Conservation (phyloP, 2,797 vertebrate genomes). For the Masticophis lateralis region DNA sequence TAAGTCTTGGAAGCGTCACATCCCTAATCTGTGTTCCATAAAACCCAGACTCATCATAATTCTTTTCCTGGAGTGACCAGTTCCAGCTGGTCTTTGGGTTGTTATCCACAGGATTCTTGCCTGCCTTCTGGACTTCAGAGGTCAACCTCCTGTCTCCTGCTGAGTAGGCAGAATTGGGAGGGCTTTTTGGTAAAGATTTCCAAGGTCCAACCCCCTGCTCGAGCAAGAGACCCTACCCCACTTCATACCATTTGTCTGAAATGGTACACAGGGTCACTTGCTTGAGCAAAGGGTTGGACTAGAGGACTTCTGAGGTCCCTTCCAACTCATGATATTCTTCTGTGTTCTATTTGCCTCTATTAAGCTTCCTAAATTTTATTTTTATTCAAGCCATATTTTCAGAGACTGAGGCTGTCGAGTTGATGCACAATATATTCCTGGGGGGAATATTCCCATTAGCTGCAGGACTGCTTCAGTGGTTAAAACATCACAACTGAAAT, state of each 20-base stretch:
- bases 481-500: slow-evolving; percentile 1
- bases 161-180: not conserved
- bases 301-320: no score
- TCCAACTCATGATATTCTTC: no score
- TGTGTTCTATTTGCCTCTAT: not conserved
- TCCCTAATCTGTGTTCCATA: not conserved
- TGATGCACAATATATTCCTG: not conserved
- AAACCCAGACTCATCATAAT: not conserved
- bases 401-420: not conserved
- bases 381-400: not conserved
- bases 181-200: not conserved
- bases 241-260: no score
- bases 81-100: not conserved
- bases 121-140: no score
- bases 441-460: not conserved
- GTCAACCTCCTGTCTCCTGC: no score
- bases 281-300: no score
- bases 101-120: not conserved
- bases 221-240: no score
- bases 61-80: not conserved
- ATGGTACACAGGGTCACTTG: no score
- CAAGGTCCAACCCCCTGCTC: no score
- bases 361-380: not conserved
- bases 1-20: no score
- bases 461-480: not conserved